These are phyloP conservation scores for Drosophila tristis DNA, from an alignment of 1,140 invertebrate species.

Conservation along the genomic window DNA sequence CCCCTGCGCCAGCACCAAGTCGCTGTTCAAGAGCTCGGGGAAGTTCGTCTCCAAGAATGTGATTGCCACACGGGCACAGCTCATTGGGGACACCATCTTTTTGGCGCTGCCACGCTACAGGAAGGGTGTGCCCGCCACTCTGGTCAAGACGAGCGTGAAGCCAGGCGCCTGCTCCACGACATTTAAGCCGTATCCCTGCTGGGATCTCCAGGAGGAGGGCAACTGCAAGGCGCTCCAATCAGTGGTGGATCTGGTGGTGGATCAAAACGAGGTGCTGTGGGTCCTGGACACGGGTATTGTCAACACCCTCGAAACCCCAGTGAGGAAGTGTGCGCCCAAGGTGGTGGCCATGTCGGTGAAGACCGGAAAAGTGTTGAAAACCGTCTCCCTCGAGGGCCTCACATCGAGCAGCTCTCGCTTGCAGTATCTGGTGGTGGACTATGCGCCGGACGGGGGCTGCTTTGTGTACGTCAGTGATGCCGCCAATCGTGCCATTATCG, in stretches of 20 bases:
- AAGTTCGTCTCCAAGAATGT: slow-evolving; percentile 86
- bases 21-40: slow-evolving; percentile 85
- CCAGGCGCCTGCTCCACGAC: slow-evolving; percentile 83
- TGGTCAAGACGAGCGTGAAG: slow-evolving; percentile 85
- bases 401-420: slow-evolving; percentile 85
- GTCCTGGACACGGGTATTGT: slow-evolving; percentile 87
- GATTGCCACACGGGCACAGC: slow-evolving; percentile 86
- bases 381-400: slow-evolving; percentile 85
- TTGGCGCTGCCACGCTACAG: slow-evolving; percentile 86
- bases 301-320: slow-evolving; percentile 85
- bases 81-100: slow-evolving; percentile 85
- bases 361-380: slow-evolving; percentile 86
- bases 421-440: slow-evolving; percentile 87
- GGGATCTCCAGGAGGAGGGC: slow-evolving; percentile 87
- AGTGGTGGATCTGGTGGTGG: slow-evolving; percentile 87
- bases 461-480: slow-evolving; percentile 88
- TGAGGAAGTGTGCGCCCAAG: slow-evolving; percentile 86
- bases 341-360: slow-evolving; percentile 86
- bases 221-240: slow-evolving; percentile 86
- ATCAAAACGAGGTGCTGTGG: slow-evolving; percentile 86
- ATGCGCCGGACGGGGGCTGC: slow-evolving; percentile 84
- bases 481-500: slow-evolving; percentile 86
- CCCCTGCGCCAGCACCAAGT: slow-evolving; percentile 85
- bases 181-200: slow-evolving; percentile 86
- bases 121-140: slow-evolving; percentile 85